Conservation (phyloP, 2,113 vertebrate genomes). For the Elephas maximus region DNA sequence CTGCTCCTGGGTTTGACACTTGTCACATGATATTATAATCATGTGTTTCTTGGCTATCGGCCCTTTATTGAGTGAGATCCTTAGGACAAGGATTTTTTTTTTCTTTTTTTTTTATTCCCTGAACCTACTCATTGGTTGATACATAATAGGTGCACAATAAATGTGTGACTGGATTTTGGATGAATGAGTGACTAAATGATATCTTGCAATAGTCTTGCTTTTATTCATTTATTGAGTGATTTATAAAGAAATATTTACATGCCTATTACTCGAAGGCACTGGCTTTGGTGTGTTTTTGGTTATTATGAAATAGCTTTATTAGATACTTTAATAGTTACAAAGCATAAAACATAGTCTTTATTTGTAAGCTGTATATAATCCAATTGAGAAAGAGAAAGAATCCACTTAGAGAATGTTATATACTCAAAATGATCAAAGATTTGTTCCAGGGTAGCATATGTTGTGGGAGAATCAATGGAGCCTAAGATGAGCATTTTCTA, state of each 20-base stretch:
- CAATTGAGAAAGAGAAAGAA: slow-evolving; percentile 40
- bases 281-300: too few relatives aligned
- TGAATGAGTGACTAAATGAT: background rate
- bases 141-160: background rate
- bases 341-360: background rate
- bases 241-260: slow-evolving; percentile 62
- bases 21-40: background rate
- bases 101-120: background rate
- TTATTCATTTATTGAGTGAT: slow-evolving; percentile 20
- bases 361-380: slow-evolving; percentile 20
- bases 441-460: background rate
- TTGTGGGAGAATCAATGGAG: background rate
- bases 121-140: background rate
- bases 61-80: background rate
- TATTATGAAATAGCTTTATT: slow-evolving; percentile 42
- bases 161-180: slow-evolving; percentile 17
- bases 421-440: slow-evolving; percentile 43
- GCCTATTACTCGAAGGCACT: background rate
- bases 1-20: background rate
- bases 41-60: background rate
- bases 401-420: slow-evolving; percentile 16
- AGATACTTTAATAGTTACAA: background rate
- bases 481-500: background rate
- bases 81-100: background rate
- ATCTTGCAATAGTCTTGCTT: background rate